Percentiles rank a stretch among this genome's conserved stretches.
Conservation (phyloP, 1,140 invertebrate genomes). For the Oedothorax gibbosus region DNA sequence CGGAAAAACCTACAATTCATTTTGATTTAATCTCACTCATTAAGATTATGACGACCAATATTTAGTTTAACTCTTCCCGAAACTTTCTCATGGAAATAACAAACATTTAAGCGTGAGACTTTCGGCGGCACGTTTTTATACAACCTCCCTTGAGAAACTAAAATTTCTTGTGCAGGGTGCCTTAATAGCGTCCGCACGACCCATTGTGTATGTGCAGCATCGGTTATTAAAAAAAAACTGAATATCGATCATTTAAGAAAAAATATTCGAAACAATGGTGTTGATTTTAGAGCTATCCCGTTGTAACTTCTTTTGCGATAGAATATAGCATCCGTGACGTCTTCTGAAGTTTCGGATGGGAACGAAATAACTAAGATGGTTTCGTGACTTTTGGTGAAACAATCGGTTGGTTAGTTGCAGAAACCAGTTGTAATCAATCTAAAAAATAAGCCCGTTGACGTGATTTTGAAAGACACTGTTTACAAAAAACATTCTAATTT, state of each 20-base stretch:
- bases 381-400: no score
- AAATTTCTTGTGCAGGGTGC: slow-evolving; percentile 30
- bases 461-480: no score
- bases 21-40: no score
- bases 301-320: background rate
- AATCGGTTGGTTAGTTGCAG: no score
- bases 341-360: no score
- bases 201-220: slow-evolving; percentile 39
- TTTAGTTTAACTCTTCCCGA: background rate
- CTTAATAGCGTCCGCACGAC: slow-evolving; percentile 51
- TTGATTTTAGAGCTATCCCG: slow-evolving; percentile 49
- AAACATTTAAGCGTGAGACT: slow-evolving; percentile 24
- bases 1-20: no score
- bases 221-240: slow-evolving; percentile 35
- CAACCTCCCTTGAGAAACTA: slow-evolving; percentile 29
- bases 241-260: slow-evolving; percentile 49
- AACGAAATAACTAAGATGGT: no score
- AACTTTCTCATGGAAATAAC: slow-evolving; percentile 24
- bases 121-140: slow-evolving; percentile 33
- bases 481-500: no score
- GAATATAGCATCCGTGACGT: background rate
- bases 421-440: no score
- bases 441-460: no score
- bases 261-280: slow-evolving; percentile 39
- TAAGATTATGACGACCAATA: no score